Percentiles rank a stretch among this genome's conserved stretches.
These are phyloP conservation scores for Odontomachus brunneus DNA, from an alignment of 1,140 invertebrate genomes.

Conservation along the genomic window DNA sequence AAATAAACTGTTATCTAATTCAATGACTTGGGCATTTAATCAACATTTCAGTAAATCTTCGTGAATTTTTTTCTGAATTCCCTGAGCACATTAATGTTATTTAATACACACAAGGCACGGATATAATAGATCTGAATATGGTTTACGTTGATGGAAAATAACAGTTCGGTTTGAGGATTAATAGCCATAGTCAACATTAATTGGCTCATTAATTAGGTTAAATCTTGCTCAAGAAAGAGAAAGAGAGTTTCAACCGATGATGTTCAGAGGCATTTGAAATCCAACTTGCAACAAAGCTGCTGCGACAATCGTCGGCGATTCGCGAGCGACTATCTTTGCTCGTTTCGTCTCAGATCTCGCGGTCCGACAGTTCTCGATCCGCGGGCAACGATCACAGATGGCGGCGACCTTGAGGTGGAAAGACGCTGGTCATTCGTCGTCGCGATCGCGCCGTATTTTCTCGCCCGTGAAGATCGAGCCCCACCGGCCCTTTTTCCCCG, in stretches of 20 bases:
- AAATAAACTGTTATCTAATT: too few species aligned
- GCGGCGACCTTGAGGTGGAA: constrained; percentile 48
- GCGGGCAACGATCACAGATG: constrained; percentile 28
- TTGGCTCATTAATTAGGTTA: too few species aligned
- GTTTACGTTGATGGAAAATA: too few species aligned
- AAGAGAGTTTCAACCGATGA: neutral
- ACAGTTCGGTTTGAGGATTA: too few species aligned
- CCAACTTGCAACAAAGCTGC: constrained; percentile 6
- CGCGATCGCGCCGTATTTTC: constrained; percentile 53
- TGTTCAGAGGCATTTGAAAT: neutral
- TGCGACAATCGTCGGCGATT: neutral
- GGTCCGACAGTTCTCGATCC: constrained; percentile 47
- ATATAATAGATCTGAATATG: too few species aligned
- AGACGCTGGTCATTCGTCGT: constrained; percentile 54
- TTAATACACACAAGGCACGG: too few species aligned
- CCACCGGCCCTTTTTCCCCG: constrained; percentile 7
- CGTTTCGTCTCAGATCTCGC: neutral
- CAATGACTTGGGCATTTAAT: too few species aligned
- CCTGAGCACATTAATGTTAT: too few species aligned
- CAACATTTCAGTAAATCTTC: too few species aligned
- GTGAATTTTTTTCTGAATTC: too few species aligned
- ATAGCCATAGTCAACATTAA: too few species aligned
- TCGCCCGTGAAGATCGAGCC: constrained; percentile 55
- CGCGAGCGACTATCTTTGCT: neutral
- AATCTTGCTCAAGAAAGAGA: too few species aligned